Evolutionary conservation across 2,888 invertebrate species (phyloP).

Genomic region (Ectemnius continuus): DNA sequence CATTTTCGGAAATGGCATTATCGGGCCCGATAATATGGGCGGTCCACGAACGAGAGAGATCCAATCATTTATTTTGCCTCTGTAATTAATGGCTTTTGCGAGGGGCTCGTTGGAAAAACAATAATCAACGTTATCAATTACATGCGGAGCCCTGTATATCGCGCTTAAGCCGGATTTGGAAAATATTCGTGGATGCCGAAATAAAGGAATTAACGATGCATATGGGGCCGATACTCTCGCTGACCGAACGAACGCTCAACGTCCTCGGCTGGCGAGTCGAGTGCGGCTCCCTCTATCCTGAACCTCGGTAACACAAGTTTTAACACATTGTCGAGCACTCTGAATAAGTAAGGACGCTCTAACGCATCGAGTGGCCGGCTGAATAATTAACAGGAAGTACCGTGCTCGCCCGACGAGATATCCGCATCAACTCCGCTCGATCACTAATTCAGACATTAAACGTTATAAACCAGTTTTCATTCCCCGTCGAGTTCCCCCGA

Average conservation of each 20-base stretch:
- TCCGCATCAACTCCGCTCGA: not conserved
- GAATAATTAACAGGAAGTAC: not conserved
- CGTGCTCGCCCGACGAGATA: not conserved
- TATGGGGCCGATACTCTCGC: no score
- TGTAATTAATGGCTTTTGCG: no score
- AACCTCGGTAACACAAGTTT: no score
- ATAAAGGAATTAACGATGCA: conserved; percentile 10
- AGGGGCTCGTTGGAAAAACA: no score
- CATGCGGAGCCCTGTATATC: not conserved
- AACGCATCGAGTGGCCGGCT: not conserved
- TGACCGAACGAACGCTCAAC: no score
- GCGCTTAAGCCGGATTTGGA: not conserved
- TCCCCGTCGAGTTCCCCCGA: conserved; percentile 18
- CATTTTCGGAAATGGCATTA: no score
- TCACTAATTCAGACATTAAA: conserved; percentile 45
- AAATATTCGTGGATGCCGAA: not conserved
- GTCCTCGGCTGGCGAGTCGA: no score
- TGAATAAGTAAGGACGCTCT: conserved; percentile 35
- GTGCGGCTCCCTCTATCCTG: no score
- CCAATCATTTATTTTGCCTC: no score
- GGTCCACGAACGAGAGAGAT: no score
- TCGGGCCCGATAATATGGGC: no score
- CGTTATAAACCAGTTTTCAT: conserved; percentile 37
- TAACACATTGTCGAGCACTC: conserved; percentile 35
- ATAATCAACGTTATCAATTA: no score